phyloP scores from a whole-genome alignment of 2,113 vertebrate genomes.

The Poeciliopsis prolifica region DNA sequence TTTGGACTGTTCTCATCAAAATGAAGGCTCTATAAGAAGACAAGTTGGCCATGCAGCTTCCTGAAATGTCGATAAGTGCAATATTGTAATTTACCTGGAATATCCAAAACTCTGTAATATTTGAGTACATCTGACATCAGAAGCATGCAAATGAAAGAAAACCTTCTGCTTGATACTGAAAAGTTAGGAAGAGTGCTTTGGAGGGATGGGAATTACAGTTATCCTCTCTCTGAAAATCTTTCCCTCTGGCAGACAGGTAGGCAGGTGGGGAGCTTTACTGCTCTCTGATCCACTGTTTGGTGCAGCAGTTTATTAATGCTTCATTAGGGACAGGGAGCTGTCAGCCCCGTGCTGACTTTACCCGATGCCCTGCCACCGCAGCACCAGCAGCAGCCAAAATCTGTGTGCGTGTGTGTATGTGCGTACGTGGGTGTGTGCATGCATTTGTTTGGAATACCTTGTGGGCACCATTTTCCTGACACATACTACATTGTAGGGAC shows the following conservation, averaged over 20 bases:
- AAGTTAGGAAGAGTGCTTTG: slow-evolving; percentile 35
- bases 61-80: neutral
- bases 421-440: slow-evolving; percentile 10
- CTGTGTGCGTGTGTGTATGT: slow-evolving; percentile 19
- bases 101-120: neutral
- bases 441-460: neutral
- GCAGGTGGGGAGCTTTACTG: slow-evolving; percentile 50
- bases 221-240: slow-evolving; percentile 47
- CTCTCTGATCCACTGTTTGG: slow-evolving; percentile 70
- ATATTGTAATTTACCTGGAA: neutral
- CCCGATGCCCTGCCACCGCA: slow-evolving; percentile 51
- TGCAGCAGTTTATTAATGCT: slow-evolving; percentile 75
- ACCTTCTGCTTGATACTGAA: neutral
- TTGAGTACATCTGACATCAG: slow-evolving; percentile 14
- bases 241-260: slow-evolving; percentile 43
- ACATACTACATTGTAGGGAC: no score
- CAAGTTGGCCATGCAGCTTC: neutral
- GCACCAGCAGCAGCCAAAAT: slow-evolving; percentile 24
- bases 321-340: slow-evolving; percentile 73
- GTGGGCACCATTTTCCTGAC: no score
- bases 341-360: slow-evolving; percentile 61
- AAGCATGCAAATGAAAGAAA: neutral
- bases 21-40: neutral
- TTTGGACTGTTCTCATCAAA: no score
- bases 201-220: slow-evolving; percentile 50